Evolutionary conservation across 2,888 invertebrate genomes (phyloP).

Genomic region (Drosophila mimica): DNA sequence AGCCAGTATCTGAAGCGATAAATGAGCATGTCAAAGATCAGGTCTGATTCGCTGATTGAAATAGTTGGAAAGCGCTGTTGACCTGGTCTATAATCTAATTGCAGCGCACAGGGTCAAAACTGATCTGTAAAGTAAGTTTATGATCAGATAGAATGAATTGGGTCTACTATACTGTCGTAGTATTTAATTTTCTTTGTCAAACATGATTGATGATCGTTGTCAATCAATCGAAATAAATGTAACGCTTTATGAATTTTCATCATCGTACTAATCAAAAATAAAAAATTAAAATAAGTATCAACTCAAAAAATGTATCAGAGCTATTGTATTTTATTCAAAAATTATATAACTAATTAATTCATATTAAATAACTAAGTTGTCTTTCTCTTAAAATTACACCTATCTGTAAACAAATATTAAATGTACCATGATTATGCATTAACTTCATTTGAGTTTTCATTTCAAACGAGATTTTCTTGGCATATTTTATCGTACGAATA

Average conservation of each 20-base stretch:
- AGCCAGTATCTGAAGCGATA: constrained; percentile 6
- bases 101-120: not conserved
- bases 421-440: not conserved
- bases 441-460: not conserved
- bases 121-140: not conserved
- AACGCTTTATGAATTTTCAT: not conserved
- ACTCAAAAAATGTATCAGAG: not conserved
- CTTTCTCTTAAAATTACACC: not conserved
- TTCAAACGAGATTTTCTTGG: not conserved
- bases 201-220: not conserved
- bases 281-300: not conserved
- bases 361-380: not conserved
- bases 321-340: not conserved
- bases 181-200: not conserved
- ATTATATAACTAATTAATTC: not conserved
- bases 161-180: not conserved
- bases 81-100: constrained; percentile 2
- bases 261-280: not conserved
- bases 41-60: constrained; percentile 6
- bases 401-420: not conserved
- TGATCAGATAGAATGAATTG: not conserved
- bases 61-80: not conserved
- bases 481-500: not conserved
- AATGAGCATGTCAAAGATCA: constrained; percentile 36
- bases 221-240: constrained; percentile 2